Conservation (phyloP, 2,113 vertebrate species). For the Syrmaticus mikado region DNA sequence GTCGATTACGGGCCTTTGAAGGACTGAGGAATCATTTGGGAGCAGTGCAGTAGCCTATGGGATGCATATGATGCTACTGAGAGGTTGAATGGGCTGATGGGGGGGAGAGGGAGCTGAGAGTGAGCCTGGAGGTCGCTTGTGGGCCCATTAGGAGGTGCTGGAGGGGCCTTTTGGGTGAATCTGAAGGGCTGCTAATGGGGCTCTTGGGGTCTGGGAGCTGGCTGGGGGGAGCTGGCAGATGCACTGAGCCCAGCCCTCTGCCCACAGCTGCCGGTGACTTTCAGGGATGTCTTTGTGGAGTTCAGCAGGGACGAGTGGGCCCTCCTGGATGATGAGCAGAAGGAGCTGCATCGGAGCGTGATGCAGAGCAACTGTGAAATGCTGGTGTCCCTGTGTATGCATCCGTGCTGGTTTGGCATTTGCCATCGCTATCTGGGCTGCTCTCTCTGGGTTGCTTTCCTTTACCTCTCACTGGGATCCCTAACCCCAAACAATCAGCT, state of each 20-base stretch:
- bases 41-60: not conserved
- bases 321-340: constrained; percentile 66
- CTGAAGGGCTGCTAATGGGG: not conserved
- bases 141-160: not conserved
- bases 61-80: not conserved
- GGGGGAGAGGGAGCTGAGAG: not conserved
- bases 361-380: constrained; percentile 75
- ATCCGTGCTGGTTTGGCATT: not conserved
- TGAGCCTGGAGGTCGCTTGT: not conserved
- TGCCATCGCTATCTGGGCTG: not conserved
- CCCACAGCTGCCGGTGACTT: constrained; percentile 58
- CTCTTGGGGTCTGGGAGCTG: not conserved
- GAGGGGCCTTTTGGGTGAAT: not conserved
- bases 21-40: not conserved
- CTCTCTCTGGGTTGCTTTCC: not conserved
- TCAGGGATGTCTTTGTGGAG: constrained; percentile 52
- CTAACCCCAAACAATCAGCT: not conserved
- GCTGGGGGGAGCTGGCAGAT: not conserved
- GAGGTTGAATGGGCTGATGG: too few relatives aligned
- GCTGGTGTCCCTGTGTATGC: constrained; percentile 77
- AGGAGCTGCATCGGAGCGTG: constrained; percentile 69
- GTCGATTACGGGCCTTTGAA: not conserved
- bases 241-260: not conserved
- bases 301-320: constrained; percentile 74
- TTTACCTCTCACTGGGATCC: not conserved